These are phyloP conservation scores for Salvelinus alpinus DNA, from an alignment of 2,113 vertebrate genomes.

Conservation along the genomic window DNA sequence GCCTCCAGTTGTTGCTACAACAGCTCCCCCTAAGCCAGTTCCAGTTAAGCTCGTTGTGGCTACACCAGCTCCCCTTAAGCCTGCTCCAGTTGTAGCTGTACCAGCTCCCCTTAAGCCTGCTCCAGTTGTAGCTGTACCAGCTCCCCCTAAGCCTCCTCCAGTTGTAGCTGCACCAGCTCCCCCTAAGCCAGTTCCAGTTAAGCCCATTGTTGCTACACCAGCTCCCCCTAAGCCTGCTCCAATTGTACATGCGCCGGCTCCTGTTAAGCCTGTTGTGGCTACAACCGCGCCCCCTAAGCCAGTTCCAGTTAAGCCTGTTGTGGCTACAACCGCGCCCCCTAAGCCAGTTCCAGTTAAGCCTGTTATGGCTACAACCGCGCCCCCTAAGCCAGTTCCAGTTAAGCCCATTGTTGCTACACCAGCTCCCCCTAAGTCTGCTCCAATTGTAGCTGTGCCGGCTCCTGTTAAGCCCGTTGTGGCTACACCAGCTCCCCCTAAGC, in stretches of 20 bases:
- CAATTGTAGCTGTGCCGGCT: background rate
- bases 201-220: constrained; percentile 14
- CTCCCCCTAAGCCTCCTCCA: background rate
- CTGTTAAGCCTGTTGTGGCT: constrained; percentile 22
- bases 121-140: background rate
- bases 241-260: background rate
- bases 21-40: background rate
- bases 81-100: no score
- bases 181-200: background rate
- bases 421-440: background rate
- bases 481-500: background rate
- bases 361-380: background rate
- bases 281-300: no score
- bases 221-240: background rate
- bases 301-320: background rate
- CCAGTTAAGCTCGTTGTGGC: background rate
- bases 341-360: no score
- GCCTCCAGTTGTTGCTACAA: background rate
- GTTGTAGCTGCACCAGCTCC: background rate
- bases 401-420: background rate
- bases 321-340: background rate
- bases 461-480: background rate
- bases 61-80: background rate
- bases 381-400: background rate
- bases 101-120: background rate